Percentiles rank a stretch among this genome's conserved stretches.
phyloP scores from a whole-genome alignment of 2,888 invertebrate species.

The Eumacrocentrus americanus region DNA sequence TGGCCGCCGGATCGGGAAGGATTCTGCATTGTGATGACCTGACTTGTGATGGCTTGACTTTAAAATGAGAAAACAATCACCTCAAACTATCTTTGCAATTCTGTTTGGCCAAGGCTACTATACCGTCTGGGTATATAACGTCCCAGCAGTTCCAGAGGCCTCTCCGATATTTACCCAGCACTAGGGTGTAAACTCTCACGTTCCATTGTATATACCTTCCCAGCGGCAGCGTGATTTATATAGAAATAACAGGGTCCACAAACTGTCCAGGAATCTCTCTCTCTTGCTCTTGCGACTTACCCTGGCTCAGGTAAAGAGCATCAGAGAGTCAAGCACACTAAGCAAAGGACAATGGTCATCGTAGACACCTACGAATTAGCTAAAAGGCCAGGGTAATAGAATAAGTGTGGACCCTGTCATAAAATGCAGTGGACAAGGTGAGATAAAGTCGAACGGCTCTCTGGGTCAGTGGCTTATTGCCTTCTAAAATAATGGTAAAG shows the following conservation, averaged over 20 bases:
- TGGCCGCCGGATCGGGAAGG: too few species aligned
- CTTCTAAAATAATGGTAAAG: too few species aligned
- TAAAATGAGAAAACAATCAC: too few species aligned
- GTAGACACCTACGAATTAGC: constrained; percentile 47
- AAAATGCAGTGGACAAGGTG: constrained; percentile 24
- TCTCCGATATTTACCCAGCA: constrained; percentile 39
- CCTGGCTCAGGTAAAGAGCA: constrained; percentile 36
- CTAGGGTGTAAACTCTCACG: constrained; percentile 31
- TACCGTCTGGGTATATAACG: too few species aligned
- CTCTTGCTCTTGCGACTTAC: not conserved
- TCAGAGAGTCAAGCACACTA: constrained; percentile 18
- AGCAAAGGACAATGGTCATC: constrained; percentile 41
- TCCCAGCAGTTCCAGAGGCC: too few species aligned
- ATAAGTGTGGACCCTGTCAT: constrained; percentile 22
- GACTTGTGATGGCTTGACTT: too few species aligned
- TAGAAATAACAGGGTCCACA: constrained; percentile 50
- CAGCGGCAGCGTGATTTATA: constrained; percentile 47
- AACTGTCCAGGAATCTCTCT: constrained; percentile 26
- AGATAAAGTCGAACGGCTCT: too few species aligned
- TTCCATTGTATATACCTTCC: not conserved
- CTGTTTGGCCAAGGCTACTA: too few species aligned
- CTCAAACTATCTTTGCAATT: too few species aligned
- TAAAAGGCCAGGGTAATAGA: constrained; percentile 26
- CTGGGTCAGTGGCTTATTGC: too few species aligned
- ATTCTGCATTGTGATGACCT: too few species aligned